Conservation (phyloP, 2,113 vertebrate species). For the Onychostoma macrolepis region DNA sequence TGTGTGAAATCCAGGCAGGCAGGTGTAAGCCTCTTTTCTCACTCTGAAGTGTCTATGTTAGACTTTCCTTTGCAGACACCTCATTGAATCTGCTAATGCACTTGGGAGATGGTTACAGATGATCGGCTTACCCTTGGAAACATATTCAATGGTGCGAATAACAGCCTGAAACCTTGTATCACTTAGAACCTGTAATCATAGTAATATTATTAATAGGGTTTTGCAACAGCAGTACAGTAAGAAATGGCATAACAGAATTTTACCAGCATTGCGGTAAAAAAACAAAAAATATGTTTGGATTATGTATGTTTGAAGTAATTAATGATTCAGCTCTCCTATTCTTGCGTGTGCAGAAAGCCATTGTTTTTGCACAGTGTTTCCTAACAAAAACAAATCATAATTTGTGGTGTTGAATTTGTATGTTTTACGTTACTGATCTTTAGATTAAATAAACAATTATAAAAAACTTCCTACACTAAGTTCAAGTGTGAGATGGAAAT, state of each 20-base stretch:
- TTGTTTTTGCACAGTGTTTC: background rate
- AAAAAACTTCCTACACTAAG: background rate
- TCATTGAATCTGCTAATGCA: conserved; percentile 23
- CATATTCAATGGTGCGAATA: background rate
- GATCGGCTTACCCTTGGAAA: background rate
- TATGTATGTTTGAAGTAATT: background rate
- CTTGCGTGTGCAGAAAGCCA: background rate
- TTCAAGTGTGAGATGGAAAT: background rate
- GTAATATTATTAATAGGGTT: background rate
- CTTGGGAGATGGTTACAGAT: background rate
- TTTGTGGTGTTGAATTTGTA: background rate
- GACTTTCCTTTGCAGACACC: background rate
- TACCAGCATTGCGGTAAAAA: background rate
- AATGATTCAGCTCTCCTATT: background rate
- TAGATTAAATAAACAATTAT: background rate
- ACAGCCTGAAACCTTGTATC: background rate
- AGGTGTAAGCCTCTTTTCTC: conserved; percentile 26
- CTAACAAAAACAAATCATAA: background rate
- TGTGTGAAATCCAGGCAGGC: background rate
- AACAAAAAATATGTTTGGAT: background rate
- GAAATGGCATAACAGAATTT: background rate
- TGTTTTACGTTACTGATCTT: background rate
- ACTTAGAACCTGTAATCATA: background rate
- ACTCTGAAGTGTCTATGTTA: background rate
- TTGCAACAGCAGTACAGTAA: background rate